These are phyloP conservation scores for Phortica magna DNA, from an alignment of 2,888 invertebrate genomes.

Conservation along the genomic window DNA sequence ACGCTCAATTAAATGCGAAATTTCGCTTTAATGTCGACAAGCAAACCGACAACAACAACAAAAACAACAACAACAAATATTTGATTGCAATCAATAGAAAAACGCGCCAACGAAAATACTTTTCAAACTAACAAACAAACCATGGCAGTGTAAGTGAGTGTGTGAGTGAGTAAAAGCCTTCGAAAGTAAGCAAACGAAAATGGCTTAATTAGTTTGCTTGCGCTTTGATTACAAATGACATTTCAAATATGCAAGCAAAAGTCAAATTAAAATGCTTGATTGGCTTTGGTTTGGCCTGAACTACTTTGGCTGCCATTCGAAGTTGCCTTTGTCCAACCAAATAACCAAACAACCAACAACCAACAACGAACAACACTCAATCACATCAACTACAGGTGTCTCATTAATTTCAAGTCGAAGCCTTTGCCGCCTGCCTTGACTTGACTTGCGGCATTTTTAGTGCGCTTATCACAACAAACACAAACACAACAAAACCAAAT, in stretches of 20 bases:
- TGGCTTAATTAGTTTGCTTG: constrained; percentile 60
- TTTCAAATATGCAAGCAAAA: neutral
- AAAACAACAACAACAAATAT: constrained; percentile 2
- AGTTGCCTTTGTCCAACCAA: neutral
- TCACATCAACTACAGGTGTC: constrained; percentile 58
- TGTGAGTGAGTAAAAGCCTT: no score
- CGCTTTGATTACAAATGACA: constrained; percentile 17
- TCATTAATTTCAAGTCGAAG: constrained; percentile 53
- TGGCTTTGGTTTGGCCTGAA: neutral
- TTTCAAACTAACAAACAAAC: neutral
- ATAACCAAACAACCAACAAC: neutral
- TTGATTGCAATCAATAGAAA: constrained; percentile 19
- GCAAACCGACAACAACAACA: neutral
- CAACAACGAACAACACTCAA: neutral
- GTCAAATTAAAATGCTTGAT: neutral
- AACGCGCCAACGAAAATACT: neutral
- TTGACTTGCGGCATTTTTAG: constrained; percentile 19
- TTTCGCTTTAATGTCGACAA: constrained; percentile 18
- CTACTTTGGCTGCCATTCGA: neutral
- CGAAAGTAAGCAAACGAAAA: neutral
- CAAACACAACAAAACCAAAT: no score
- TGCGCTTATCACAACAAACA: constrained; percentile 14
- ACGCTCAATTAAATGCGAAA: constrained; percentile 33
- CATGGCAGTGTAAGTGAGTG: no score
- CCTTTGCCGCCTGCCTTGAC: neutral